Evolutionary conservation across 2,113 vertebrate genomes (phyloP).

Genomic region (Vicugna pacos): DNA sequence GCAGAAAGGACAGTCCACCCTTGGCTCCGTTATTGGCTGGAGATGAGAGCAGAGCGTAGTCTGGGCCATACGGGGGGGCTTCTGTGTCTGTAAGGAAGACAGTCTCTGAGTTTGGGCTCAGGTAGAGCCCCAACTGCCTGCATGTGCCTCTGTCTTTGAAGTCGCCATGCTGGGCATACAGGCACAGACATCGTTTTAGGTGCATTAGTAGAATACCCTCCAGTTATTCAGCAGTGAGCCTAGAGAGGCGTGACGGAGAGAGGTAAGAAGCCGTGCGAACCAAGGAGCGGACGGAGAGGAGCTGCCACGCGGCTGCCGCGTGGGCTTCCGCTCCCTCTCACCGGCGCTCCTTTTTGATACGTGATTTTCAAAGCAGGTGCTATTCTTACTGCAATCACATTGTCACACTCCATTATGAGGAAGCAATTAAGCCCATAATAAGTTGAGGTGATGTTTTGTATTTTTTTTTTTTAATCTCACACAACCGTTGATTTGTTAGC

Average conservation of each 20-base stretch:
- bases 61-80: too few species aligned
- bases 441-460: constrained; percentile 73
- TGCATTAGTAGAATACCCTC: background rate
- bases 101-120: background rate
- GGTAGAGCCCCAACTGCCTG: background rate
- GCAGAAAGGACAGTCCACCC: background rate
- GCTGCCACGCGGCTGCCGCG: background rate
- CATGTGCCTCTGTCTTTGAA: background rate
- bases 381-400: constrained; percentile 68
- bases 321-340: background rate
- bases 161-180: background rate
- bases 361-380: constrained; percentile 68
- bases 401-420: constrained; percentile 69
- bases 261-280: background rate
- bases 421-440: constrained; percentile 79
- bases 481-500: constrained; percentile 74
- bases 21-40: background rate
- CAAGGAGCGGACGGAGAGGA: background rate
- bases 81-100: background rate
- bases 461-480: constrained; percentile 66
- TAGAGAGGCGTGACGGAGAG: background rate
- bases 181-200: background rate
- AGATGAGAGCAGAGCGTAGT: background rate
- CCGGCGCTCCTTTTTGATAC: constrained; percentile 56
- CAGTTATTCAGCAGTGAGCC: background rate